A percentile compares a stretch with the other conserved stretches of the same genome.
phyloP scores from a whole-genome alignment of 1,140 invertebrate genomes.

The Hydropsyche tenuis region DNA sequence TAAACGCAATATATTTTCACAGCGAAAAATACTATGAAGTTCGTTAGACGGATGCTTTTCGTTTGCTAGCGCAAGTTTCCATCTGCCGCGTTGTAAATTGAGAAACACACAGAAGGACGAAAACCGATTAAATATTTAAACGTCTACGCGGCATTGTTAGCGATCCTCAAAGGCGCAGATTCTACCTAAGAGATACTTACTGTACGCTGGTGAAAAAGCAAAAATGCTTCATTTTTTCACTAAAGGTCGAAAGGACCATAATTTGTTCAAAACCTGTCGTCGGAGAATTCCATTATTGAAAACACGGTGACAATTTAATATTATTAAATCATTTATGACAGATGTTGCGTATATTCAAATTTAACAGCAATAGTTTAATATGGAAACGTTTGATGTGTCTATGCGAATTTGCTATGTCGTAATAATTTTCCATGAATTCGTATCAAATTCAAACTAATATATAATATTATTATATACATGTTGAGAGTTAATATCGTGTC shows the following conservation, averaged over 20 bases:
- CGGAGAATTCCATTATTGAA: neutral
- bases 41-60: too few species aligned
- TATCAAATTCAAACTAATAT: neutral
- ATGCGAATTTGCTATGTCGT: too few species aligned
- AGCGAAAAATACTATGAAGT: neutral
- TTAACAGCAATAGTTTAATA: neutral
- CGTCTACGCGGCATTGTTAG: neutral
- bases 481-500: too few species aligned
- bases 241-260: neutral
- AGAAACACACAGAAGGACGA: neutral
- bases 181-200: too few species aligned
- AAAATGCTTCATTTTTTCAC: neutral
- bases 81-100: neutral
- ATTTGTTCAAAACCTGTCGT: neutral
- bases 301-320: neutral
- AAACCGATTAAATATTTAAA: slow-evolving; percentile 16
- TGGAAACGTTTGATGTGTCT: too few species aligned
- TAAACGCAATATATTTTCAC: slow-evolving; percentile 2
- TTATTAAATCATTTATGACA: slow-evolving; percentile 2
- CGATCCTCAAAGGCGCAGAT: neutral
- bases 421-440: neutral
- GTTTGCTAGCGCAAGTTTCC: neutral
- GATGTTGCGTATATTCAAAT: neutral
- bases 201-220: too few species aligned
- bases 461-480: neutral